A percentile compares a stretch with the other conserved stretches of the same genome.
Conservation (phyloP, 2,888 invertebrate species). For the Oscheius sp. region DNA sequence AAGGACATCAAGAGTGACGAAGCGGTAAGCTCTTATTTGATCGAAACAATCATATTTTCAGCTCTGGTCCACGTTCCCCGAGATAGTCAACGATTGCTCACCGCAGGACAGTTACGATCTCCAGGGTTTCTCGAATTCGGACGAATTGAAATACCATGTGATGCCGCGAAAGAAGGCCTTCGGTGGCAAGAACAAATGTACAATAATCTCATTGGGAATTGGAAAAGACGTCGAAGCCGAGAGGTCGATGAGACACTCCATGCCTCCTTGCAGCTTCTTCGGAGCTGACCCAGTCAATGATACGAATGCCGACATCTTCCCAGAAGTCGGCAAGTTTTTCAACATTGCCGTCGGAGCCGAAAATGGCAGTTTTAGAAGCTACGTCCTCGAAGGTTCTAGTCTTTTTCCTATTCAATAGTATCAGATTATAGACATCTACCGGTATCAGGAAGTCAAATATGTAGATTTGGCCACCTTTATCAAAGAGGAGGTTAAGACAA, state of each 20-base stretch:
- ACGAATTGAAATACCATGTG: conserved; percentile 54
- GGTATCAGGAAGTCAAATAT: conserved; percentile 48
- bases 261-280: conserved; percentile 49
- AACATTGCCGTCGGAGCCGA: conserved; percentile 53
- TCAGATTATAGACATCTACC: conserved; percentile 47
- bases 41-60: not conserved
- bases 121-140: conserved; percentile 46
- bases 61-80: conserved; percentile 47
- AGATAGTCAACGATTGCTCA: conserved; percentile 51
- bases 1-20: conserved; percentile 19
- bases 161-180: conserved; percentile 40
- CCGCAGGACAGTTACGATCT: conserved; percentile 38
- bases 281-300: conserved; percentile 57
- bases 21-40: not conserved
- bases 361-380: conserved; percentile 51
- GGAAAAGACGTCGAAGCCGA: conserved; percentile 59
- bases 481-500: conserved; percentile 38
- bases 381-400: conserved; percentile 48
- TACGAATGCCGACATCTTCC: conserved; percentile 50
- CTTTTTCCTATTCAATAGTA: conserved; percentile 10
- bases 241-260: conserved; percentile 43
- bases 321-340: conserved; percentile 51
- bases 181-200: conserved; percentile 4
- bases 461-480: conserved; percentile 53
- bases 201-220: conserved; percentile 44